These are phyloP conservation scores for Ips typographus DNA, from an alignment of 1,140 invertebrate species.

Conservation along the genomic window DNA sequence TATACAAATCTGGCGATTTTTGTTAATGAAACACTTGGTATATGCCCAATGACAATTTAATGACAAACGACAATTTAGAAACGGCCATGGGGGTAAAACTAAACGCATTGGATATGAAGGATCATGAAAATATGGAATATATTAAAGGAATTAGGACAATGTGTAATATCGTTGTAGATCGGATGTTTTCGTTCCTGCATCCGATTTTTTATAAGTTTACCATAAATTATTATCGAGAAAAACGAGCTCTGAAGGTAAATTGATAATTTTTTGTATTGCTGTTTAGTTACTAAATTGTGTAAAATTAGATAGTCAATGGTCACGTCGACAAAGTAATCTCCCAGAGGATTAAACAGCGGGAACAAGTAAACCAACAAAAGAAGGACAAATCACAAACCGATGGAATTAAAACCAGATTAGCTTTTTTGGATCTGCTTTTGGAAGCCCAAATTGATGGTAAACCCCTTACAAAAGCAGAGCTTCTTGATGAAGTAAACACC, in stretches of 20 bases:
- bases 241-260: slow-evolving; percentile 56
- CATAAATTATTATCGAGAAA: slow-evolving; percentile 46
- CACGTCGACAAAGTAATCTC: slow-evolving; percentile 65
- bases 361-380: not conserved
- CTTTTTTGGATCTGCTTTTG: slow-evolving; percentile 75
- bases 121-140: slow-evolving; percentile 69
- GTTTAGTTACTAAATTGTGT: not conserved
- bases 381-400: slow-evolving; percentile 12
- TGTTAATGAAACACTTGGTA: no score
- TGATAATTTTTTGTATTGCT: not conserved
- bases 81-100: slow-evolving; percentile 75
- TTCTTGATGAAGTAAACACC: slow-evolving; percentile 83
- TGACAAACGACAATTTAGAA: slow-evolving; percentile 68
- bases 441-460: slow-evolving; percentile 57
- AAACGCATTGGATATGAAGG: slow-evolving; percentile 63
- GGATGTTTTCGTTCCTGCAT: slow-evolving; percentile 51
- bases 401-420: slow-evolving; percentile 59
- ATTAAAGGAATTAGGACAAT: slow-evolving; percentile 67
- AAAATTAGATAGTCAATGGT: slow-evolving; percentile 58
- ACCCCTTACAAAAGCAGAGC: slow-evolving; percentile 63
- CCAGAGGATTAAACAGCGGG: slow-evolving; percentile 50
- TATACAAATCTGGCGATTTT: no score
- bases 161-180: slow-evolving; percentile 48
- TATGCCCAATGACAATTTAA: no score
- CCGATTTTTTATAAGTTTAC: slow-evolving; percentile 39